Conservation (phyloP, 2,888 invertebrate genomes). For the Caenorhabditis angaria region DNA sequence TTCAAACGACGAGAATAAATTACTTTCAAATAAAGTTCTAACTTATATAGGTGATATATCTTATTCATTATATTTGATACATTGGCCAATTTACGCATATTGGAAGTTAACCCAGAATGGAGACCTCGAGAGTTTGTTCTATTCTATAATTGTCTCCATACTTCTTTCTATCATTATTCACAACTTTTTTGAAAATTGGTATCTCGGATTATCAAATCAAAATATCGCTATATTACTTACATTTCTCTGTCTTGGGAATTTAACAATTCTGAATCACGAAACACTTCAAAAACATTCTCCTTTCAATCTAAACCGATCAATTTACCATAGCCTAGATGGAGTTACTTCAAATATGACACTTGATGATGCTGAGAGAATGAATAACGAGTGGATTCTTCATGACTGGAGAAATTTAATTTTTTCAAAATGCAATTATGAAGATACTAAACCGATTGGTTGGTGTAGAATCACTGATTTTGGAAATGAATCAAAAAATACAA, state of each 20-base stretch:
- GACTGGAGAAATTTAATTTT: no score
- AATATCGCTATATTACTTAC: neutral
- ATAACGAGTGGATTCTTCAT: no score
- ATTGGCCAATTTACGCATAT: slow-evolving; percentile 41
- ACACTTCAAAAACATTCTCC: no score
- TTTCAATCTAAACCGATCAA: no score
- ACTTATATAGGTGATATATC: slow-evolving; percentile 48
- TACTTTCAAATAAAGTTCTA: slow-evolving; percentile 8
- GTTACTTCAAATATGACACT: no score
- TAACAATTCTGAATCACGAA: slow-evolving; percentile 9
- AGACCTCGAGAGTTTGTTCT: neutral
- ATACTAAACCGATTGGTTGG: neutral
- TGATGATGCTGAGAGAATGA: no score
- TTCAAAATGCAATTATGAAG: neutral
- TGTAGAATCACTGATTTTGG: no score
- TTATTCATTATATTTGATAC: slow-evolving; percentile 45
- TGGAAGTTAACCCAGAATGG: neutral
- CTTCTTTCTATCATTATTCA: neutral
- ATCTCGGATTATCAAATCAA: neutral
- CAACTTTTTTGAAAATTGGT: slow-evolving; percentile 26
- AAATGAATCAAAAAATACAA: neutral
- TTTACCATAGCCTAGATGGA: no score
- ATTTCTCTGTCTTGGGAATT: neutral
- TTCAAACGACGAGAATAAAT: no score
- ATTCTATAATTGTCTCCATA: neutral